phyloP scores from a whole-genome alignment of 2,888 invertebrate species.

The Yponomeuta cagnagella region DNA sequence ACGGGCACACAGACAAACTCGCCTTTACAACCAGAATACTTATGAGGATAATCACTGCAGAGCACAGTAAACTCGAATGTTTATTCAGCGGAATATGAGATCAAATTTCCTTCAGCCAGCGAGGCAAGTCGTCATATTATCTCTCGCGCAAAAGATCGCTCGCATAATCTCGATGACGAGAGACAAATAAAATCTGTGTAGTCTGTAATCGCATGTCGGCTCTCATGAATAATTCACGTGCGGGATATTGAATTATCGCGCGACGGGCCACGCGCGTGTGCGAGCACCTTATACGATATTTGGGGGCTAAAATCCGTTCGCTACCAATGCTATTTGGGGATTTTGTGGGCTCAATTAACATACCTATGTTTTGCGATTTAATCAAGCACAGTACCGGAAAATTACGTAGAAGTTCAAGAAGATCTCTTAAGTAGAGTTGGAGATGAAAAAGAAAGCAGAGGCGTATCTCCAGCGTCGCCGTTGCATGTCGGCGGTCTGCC shows the following conservation, averaged over 20 bases:
- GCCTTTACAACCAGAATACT: background rate
- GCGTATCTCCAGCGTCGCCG: no score
- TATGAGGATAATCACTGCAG: background rate
- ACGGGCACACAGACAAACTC: background rate
- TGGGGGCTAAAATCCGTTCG: no score
- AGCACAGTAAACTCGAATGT: background rate
- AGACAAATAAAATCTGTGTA: conserved; percentile 34
- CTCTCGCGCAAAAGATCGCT: background rate
- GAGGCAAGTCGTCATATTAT: background rate
- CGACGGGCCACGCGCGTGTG: conserved; percentile 9
- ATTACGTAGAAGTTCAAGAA: no score
- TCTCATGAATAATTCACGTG: conserved; percentile 42
- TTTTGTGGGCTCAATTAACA: no score
- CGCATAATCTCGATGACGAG: background rate
- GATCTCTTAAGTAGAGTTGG: no score
- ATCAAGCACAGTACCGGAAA: no score
- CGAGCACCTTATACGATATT: background rate
- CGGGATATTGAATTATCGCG: conserved; percentile 41
- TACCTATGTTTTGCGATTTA: no score
- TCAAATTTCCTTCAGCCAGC: background rate
- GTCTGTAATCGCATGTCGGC: conserved; percentile 40
- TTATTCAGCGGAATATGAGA: background rate
- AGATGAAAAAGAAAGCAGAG: no score
- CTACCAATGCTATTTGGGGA: background rate
- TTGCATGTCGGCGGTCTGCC: no score